Percentiles rank a stretch among this genome's conserved stretches.
Conservation (phyloP, 2,797 vertebrate species). For the Leptatherina wallacei region DNA sequence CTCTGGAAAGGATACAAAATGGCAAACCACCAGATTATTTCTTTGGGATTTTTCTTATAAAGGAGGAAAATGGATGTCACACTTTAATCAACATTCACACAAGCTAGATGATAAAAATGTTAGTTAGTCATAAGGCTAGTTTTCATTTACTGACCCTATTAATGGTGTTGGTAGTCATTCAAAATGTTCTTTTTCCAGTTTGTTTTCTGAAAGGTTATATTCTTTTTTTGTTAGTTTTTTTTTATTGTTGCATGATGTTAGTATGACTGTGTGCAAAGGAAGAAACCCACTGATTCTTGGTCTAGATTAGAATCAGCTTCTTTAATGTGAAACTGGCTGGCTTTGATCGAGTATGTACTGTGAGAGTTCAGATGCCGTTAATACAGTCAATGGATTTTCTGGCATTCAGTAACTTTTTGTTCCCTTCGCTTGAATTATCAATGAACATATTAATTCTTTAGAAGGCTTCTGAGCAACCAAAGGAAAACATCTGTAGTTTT, state of each 20-base stretch:
- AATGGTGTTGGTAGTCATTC: background rate
- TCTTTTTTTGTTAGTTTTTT: background rate
- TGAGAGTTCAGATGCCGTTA: background rate
- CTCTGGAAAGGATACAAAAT: background rate
- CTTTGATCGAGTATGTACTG: background rate
- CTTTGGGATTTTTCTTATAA: background rate
- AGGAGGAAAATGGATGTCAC: background rate
- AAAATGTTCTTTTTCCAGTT: background rate
- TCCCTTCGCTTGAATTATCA: background rate
- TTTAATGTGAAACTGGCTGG: too few species aligned
- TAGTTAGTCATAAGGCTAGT: background rate
- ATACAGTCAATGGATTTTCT: background rate
- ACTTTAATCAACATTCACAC: background rate
- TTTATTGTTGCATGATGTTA: background rate
- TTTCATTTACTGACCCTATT: background rate
- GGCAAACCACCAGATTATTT: background rate
- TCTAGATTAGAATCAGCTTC: too few species aligned
- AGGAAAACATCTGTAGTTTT: background rate
- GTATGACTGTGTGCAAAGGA: background rate
- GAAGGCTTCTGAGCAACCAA: background rate
- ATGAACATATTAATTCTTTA: background rate
- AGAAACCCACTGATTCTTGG: too few species aligned
- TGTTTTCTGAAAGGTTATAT: too few species aligned
- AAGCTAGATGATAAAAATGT: background rate
- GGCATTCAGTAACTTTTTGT: background rate